Evolutionary conservation across 2,113 vertebrate species (phyloP), one percentile per base, ranked within the genome.

Genomic region (Dicerorhinus sumatrensis): DNA sequence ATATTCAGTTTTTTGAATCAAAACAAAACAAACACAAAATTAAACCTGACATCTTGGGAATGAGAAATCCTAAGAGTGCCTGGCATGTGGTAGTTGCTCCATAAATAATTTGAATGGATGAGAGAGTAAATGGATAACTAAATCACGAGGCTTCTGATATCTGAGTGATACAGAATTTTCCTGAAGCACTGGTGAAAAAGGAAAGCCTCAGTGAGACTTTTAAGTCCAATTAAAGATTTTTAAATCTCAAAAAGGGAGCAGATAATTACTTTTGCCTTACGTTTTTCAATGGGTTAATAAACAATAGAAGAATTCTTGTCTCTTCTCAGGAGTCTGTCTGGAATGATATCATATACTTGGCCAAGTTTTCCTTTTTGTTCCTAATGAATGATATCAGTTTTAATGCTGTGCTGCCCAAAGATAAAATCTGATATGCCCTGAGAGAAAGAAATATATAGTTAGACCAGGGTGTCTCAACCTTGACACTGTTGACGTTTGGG

Each of bases 1-100:
- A 29, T 76, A 80, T 13, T 89, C 23, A 46, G n/a, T 93, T 85
- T 56, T 93, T 85, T 56, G 42, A 97, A 95, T 90, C 48, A 75
- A 93, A 92, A 94, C 75, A 94, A 95, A 93, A 31, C 69, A 88
- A 70, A 69, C 16, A 70, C 33, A 93, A n/a, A 60, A 81, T 88
- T 95, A 67, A 96, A 82, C 72, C 46, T 94, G 69, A 79, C 36
- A 75, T 39, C 58, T 76, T 75, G n/a, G 33, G 48, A 79, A 89
- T 67, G 21, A 95, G 31, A 89, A 83, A 89, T 89, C 29, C 29
- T 56, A 75, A 93, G 21, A 46, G 75, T 72, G 16, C 12, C 17
- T 81, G 54, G 46, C 67, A 54, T 1, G 1, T 70, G 16, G 36
- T 51, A 65, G 42, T 13, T 48, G 31, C 62, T 83, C 31, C 39